Conservation (phyloP, 2,113 vertebrate genomes). For the Callorhinus ursinus region DNA sequence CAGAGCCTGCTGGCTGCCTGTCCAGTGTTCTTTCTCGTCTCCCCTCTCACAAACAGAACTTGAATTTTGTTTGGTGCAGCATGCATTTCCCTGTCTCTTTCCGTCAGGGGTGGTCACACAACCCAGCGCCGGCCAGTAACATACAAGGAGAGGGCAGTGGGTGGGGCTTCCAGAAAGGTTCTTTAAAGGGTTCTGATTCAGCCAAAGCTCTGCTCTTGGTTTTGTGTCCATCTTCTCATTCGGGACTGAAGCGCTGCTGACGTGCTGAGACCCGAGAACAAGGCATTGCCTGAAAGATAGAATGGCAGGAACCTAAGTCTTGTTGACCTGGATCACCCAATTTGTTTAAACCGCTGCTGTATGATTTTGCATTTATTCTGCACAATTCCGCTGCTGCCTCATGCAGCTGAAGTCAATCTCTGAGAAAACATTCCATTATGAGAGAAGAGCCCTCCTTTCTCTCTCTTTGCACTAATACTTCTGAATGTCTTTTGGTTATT, state of each 20-base stretch:
- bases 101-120: neutral
- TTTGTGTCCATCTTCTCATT: neutral
- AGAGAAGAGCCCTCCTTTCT: neutral
- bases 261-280: neutral
- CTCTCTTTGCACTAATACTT: neutral
- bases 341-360: neutral
- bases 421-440: neutral
- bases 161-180: neutral
- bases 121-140: neutral
- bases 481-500: neutral
- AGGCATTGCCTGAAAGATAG: neutral
- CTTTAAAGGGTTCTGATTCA: neutral
- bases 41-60: neutral
- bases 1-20: neutral
- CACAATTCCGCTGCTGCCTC: neutral
- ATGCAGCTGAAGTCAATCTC: neutral
- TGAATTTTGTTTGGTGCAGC: neutral
- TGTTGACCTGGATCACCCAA: neutral
- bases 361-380: neutral
- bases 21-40: neutral
- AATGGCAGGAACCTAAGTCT: neutral
- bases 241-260: neutral
- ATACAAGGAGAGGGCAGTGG: neutral
- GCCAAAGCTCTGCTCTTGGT: neutral
- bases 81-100: neutral